Evolutionary conservation across 2,888 invertebrate genomes (phyloP).

Genomic region (Catonia carolina): DNA sequence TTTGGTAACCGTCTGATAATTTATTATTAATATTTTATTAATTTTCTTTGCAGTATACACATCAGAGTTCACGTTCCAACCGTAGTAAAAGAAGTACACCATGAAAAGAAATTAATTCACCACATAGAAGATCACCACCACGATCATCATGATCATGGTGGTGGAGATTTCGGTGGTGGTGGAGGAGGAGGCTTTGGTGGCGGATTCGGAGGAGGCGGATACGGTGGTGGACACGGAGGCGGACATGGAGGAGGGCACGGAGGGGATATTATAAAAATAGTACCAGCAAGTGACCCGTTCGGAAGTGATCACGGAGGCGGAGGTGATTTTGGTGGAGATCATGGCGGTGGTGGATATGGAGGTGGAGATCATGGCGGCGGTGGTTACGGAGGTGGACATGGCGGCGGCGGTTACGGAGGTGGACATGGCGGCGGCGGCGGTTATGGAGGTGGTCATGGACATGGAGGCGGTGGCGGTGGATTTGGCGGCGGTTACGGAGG

Average conservation of each 20-base stretch:
- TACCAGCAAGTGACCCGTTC: conserved; percentile 10
- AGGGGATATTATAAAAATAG: conserved; percentile 5
- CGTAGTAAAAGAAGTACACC: conserved; percentile 36
- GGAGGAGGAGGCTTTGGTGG: conserved; percentile 17
- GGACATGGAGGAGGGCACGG: conserved; percentile 21
- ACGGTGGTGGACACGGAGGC: conserved; percentile 18
- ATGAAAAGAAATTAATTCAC: conserved; percentile 35
- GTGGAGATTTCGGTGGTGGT: conserved; percentile 23
- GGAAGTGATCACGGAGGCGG: conserved; percentile 1
- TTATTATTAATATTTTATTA: background rate
- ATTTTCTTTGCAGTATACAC: conserved; percentile 34
- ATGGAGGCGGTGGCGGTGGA: conserved; percentile 14
- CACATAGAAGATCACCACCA: conserved; percentile 34
- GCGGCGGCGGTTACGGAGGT: conserved; percentile 20
- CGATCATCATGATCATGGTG: conserved; percentile 30
- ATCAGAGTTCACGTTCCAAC: conserved; percentile 37
- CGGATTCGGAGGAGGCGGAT: conserved; percentile 14
- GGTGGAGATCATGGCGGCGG: no score
- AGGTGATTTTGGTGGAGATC: no score
- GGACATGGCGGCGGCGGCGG: conserved; percentile 21
- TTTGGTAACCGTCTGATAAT: no score
- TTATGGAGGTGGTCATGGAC: conserved; percentile 23
- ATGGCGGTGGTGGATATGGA: no score
- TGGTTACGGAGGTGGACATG: no score
- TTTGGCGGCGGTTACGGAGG: conserved; percentile 25